These are phyloP conservation scores for Petrocephalus sullivani DNA, from an alignment of 2,797 vertebrate genomes.

Conservation along the genomic window DNA sequence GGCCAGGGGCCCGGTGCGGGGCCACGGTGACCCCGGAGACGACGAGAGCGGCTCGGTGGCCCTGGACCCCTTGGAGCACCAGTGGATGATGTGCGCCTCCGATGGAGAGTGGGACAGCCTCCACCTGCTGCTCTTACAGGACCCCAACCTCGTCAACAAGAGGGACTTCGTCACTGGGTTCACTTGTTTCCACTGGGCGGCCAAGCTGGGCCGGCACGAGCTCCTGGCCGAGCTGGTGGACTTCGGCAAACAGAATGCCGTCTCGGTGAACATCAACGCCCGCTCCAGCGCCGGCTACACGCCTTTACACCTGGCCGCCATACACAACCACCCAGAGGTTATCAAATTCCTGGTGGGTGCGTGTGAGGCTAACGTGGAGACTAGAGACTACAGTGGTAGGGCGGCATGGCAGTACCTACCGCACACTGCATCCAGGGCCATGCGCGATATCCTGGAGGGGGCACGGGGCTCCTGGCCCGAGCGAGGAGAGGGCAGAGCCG, in stretches of 20 bases:
- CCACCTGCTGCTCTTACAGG: conserved; percentile 60
- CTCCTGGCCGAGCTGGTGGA: conserved; percentile 73
- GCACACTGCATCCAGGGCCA: conserved; percentile 58
- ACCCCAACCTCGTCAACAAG: conserved; percentile 70
- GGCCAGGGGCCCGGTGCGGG: conserved; percentile 48
- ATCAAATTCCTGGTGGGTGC: conserved; percentile 85
- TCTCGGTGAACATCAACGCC: conserved; percentile 71
- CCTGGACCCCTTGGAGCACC: conserved; percentile 83
- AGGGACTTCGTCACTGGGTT: conserved; percentile 89
- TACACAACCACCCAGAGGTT: conserved; percentile 84
- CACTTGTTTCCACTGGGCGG: conserved; percentile 90
- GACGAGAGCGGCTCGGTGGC: conserved; percentile 73
- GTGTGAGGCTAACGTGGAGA: conserved; percentile 79
- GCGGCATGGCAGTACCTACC: conserved; percentile 83
- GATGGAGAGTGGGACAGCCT: conserved; percentile 76
- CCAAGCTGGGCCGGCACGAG: conserved; percentile 80
- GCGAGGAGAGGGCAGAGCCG: not conserved
- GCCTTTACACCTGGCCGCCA: conserved; percentile 82
- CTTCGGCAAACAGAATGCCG: conserved; percentile 64
- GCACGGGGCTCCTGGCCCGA: conserved; percentile 39
- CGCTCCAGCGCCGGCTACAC: conserved; percentile 80
- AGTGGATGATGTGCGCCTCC: conserved; percentile 87
- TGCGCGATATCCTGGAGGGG: conserved; percentile 73
- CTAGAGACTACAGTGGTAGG: conserved; percentile 82
- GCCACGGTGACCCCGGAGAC: conserved; percentile 60